A percentile compares a stretch with the other conserved stretches of the same genome.
Conservation (phyloP, 2,113 vertebrate species). For the Azemiops feae region DNA sequence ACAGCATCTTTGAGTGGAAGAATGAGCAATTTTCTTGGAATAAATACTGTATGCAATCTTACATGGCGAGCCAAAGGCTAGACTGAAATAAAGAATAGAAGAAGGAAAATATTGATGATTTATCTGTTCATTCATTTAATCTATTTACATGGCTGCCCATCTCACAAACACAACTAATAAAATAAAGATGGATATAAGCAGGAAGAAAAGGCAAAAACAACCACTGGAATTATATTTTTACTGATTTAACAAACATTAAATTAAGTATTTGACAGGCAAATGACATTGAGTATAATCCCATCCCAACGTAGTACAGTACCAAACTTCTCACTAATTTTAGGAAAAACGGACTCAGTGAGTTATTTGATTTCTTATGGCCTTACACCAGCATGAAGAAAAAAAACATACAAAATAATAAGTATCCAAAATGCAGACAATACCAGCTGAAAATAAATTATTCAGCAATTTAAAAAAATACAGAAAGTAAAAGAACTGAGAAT, state of each 20-base stretch:
- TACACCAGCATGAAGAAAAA: neutral
- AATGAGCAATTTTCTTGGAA: neutral
- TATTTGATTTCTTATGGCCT: neutral
- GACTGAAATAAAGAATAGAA: neutral
- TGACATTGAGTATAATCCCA: neutral
- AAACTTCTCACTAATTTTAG: neutral
- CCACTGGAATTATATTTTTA: neutral
- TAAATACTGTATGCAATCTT: neutral
- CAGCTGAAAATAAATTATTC: neutral
- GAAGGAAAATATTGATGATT: neutral
- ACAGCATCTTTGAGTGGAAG: neutral
- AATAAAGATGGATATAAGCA: neutral
- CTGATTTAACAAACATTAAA: neutral
- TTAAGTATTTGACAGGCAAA: neutral
- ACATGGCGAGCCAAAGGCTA: neutral
- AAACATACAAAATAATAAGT: neutral
- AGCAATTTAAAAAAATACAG: neutral
- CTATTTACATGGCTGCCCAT: neutral
- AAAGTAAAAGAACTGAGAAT: neutral
- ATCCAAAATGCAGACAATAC: neutral
- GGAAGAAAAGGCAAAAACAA: neutral
- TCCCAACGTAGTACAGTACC: neutral
- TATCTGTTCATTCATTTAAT: neutral
- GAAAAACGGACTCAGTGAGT: neutral
- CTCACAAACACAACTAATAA: neutral